phyloP scores from a whole-genome alignment of 1,140 invertebrate species.

The Polyergus mexicanus region DNA sequence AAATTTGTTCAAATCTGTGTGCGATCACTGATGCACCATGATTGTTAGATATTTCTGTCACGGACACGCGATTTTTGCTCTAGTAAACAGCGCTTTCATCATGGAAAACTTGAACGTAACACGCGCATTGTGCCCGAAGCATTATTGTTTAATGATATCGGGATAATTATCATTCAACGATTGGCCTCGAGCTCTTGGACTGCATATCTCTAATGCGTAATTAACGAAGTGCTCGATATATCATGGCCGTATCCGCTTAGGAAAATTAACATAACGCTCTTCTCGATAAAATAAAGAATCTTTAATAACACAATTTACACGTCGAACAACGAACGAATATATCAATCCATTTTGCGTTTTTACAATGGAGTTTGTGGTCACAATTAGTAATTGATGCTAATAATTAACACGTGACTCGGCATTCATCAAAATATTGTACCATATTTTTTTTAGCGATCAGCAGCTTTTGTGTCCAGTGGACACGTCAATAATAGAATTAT shows the following conservation, averaged over 20 bases:
- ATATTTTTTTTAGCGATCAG: constrained; percentile 7
- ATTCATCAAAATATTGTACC: background rate
- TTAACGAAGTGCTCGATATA: constrained; percentile 1
- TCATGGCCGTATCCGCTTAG: background rate
- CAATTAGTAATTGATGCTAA: background rate
- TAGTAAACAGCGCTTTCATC: constrained; percentile 10
- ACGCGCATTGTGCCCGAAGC: background rate
- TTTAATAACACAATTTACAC: background rate
- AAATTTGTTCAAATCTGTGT: background rate
- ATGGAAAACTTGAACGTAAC: background rate
- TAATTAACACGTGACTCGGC: background rate
- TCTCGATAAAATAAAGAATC: constrained; percentile 3
- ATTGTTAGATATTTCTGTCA: constrained; percentile 7
- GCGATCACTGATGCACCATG: background rate
- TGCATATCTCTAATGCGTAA: background rate
- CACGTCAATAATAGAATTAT: background rate
- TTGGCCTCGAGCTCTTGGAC: background rate
- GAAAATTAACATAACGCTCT: background rate
- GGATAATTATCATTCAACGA: constrained; percentile 26
- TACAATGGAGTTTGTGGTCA: background rate
- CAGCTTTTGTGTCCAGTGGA: background rate
- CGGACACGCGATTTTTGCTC: constrained; percentile 3
- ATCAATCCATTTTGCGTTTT: background rate
- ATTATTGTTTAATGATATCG: constrained; percentile 7
- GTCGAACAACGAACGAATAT: background rate